Evolutionary conservation across 2,797 vertebrate species (phyloP).

Genomic region (Sardinella longiceps): DNA sequence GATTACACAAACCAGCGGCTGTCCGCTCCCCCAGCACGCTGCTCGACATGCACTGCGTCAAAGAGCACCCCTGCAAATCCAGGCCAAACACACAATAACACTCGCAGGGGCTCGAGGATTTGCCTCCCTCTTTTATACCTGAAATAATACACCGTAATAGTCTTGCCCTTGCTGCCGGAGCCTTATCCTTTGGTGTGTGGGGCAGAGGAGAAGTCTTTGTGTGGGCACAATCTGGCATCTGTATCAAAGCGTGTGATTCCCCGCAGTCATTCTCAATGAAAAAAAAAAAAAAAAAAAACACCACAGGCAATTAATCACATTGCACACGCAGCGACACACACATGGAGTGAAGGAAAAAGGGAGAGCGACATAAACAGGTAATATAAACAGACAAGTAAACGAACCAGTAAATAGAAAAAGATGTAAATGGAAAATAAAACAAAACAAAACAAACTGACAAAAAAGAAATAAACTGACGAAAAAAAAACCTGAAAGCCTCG

Average conservation of each 20-base stretch:
- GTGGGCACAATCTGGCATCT: conserved; percentile 3
- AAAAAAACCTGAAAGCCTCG: not conserved
- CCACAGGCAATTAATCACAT: not conserved
- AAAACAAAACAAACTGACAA: not conserved
- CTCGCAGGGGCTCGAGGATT: not conserved
- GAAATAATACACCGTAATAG: not conserved
- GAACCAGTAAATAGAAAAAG: not conserved
- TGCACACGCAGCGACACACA: not conserved
- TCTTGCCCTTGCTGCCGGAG: not conserved
- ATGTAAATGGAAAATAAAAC: not conserved
- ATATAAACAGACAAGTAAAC: not conserved
- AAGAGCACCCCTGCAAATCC: conserved; percentile 10
- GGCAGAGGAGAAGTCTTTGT: not conserved
- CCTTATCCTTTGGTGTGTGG: not conserved
- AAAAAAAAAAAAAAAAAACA: not conserved
- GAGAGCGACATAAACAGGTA: not conserved
- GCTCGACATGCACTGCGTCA: not conserved
- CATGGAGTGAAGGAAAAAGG: not conserved
- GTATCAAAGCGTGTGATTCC: not conserved
- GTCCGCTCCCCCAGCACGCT: not conserved
- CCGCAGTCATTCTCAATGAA: not conserved
- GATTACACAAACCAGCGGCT: conserved; percentile 20
- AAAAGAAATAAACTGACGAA: not conserved
- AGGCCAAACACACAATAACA: not conserved
- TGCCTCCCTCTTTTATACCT: conserved; percentile 5